Percentiles rank a stretch among this genome's conserved stretches.
Conservation (phyloP, 2,797 vertebrate genomes). For the Phalloptychus januarius region DNA sequence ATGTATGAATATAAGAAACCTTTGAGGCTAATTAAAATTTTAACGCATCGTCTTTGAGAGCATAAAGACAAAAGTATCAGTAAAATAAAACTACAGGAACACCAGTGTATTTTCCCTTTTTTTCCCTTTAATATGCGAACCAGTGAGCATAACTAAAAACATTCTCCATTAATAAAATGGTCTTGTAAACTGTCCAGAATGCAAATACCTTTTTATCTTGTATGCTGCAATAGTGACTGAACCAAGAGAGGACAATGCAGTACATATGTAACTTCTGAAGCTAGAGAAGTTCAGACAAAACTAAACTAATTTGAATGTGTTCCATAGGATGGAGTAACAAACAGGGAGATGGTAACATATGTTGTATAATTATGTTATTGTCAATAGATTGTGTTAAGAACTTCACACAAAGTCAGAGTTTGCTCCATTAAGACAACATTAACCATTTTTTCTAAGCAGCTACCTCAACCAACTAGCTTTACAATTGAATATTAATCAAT, state of each 20-base stretch:
- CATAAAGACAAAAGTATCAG: not conserved
- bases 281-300: no score
- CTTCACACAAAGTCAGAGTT: not conserved
- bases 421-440: not conserved
- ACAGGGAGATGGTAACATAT: not conserved
- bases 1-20: not conserved
- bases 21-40: not conserved
- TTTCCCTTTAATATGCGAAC: not conserved
- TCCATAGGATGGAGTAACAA: not conserved
- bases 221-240: not conserved
- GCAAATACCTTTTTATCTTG: not conserved
- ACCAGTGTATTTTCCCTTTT: not conserved
- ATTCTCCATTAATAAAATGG: not conserved
- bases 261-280: no score
- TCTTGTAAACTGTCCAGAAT: not conserved
- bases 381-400: not conserved
- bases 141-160: not conserved
- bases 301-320: not conserved
- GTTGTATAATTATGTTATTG: not conserved
- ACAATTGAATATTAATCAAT: not conserved
- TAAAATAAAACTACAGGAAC: not conserved
- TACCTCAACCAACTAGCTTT: not conserved
- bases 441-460: not conserved
- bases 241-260: not conserved
- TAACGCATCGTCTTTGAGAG: not conserved